Evolutionary conservation across 2,797 vertebrate genomes (phyloP), one percentile per base, ranked within the genome.

Genomic region (Eutrigla gurnardus): DNA sequence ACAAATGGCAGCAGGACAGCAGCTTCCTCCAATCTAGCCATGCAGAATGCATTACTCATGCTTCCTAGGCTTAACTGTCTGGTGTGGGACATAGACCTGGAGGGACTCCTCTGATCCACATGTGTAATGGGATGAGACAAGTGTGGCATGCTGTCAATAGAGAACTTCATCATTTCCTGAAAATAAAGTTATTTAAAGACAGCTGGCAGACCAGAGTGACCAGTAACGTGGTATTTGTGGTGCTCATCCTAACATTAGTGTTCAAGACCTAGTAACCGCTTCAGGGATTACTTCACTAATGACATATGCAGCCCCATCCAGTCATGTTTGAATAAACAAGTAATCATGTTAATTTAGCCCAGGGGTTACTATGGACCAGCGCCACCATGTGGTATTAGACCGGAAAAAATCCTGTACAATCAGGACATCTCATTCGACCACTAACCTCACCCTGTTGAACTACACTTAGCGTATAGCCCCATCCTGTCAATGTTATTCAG

Each of bases 361-460:
- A 32, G 4, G 35, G 47, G 18, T 63, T 9, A 50, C 33, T 53
- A 4, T 35, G 54, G 54, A 70, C 36, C 39, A 81, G 86, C 66
- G 73, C 80, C 84, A 78, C 65, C 79, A 50, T n/a, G 75, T 68
- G 90, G 75, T 58, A 32, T 9, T 4, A 53, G 39, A 53, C 49
- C 15, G 18, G 8, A 39, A 43, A 58, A n/a, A 7, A 54, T 35
- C 14, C 46, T 4, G 43, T 11, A 6, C 8, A 36, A 66, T 6
- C 45, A 58, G 7, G 54, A 70, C 63, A 79, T 79, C 67, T 60
- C 13, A 62, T 25, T 7, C 12, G 62, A 62, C 49, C 35, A 7
- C 40, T 33, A 72, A 73, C 82, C 70, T 88, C 80, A 78, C 72
- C 81, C 78, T 57, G 53, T n/a, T 63, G 7, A 62, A 47, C 50